These are phyloP conservation scores for Myodes glareolus DNA, from an alignment of 2,113 vertebrate genomes.

Conservation along the genomic window DNA sequence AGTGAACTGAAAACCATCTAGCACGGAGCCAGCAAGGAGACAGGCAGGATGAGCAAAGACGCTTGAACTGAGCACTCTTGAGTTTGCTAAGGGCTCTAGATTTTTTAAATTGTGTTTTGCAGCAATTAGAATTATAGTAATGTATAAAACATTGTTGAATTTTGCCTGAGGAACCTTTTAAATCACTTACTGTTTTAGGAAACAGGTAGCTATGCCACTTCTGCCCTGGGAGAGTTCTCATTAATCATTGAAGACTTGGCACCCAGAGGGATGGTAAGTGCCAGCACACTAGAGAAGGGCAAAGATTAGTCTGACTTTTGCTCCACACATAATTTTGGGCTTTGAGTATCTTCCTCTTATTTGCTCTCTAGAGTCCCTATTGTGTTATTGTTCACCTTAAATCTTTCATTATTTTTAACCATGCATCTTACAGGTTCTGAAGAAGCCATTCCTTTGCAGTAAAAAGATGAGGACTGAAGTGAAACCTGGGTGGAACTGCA, in stretches of 20 bases:
- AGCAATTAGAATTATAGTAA: slow-evolving; percentile 31
- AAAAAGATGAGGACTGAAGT: neutral
- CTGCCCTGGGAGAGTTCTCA: neutral
- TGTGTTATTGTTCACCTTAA: neutral
- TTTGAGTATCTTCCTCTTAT: neutral
- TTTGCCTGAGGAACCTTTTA: slow-evolving; percentile 30
- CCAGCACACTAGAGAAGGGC: neutral
- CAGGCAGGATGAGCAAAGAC: neutral
- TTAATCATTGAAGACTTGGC: slow-evolving; percentile 43
- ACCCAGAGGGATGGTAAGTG: neutral
- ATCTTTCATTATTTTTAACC: slow-evolving; percentile 3
- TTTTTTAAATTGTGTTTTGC: neutral
- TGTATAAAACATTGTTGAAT: neutral
- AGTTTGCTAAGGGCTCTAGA: neutral
- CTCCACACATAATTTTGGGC: neutral
- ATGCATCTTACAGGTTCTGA: neutral
- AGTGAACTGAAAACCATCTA: neutral
- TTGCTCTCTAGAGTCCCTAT: neutral
- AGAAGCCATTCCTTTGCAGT: neutral
- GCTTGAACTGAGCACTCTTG: neutral
- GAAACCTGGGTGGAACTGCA: neutral
- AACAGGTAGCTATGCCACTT: neutral
- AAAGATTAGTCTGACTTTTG: neutral
- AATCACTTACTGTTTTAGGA: slow-evolving; percentile 50
- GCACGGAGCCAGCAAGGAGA: neutral